These are phyloP conservation scores for Crypturellus undulatus DNA, from an alignment of 2,113 vertebrate genomes.

Conservation along the genomic window DNA sequence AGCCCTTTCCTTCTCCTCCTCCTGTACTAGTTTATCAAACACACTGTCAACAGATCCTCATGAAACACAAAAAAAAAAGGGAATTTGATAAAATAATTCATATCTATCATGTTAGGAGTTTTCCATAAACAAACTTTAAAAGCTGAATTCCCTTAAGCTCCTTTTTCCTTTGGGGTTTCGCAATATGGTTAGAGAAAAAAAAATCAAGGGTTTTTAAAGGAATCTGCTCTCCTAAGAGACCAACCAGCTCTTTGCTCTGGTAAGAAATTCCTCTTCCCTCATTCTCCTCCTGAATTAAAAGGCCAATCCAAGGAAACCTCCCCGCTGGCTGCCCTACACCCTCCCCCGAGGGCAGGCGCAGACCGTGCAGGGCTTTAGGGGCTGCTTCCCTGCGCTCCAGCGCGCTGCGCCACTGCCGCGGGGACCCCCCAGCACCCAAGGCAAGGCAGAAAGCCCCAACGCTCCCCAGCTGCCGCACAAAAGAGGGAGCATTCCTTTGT, in stretches of 20 bases:
- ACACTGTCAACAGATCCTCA: not conserved
- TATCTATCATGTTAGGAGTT: not conserved
- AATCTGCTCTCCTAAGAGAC: not conserved
- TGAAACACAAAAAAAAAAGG: not conserved
- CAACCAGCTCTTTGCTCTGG: not conserved
- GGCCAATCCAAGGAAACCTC: not conserved
- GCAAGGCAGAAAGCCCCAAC: not conserved
- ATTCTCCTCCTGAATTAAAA: not conserved
- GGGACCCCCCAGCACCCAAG: too few species aligned
- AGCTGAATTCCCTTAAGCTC: not conserved
- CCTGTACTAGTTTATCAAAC: not conserved
- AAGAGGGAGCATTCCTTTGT: not conserved
- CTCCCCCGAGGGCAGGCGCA: too few species aligned
- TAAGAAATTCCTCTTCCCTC: not conserved
- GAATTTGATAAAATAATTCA: not conserved
- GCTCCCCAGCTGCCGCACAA: not conserved
- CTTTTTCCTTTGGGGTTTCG: not conserved
- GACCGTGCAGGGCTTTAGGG: too few species aligned
- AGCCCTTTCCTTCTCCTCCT: not conserved
- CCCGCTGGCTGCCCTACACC: not conserved
- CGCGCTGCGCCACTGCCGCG: too few species aligned
- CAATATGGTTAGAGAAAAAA: not conserved
- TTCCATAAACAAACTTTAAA: not conserved
- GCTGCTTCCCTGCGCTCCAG: too few species aligned
- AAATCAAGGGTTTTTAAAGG: not conserved